Evolutionary conservation across 2,888 invertebrate genomes (phyloP).

Genomic region (Caenorhabditis sp.): DNA sequence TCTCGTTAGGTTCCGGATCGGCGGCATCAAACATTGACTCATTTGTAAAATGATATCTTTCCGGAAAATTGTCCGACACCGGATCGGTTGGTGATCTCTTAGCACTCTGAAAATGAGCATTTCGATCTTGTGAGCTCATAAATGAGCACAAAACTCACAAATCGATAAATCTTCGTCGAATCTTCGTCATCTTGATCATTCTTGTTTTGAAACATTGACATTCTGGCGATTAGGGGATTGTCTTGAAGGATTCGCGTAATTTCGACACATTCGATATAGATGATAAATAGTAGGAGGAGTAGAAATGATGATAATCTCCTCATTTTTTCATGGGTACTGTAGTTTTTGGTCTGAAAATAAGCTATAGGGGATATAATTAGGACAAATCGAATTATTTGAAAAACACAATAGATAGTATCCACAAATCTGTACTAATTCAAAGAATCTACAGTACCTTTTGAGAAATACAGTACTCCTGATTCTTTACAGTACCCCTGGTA

Average conservation of each 20-base stretch:
- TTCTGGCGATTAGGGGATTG: constrained; percentile 23
- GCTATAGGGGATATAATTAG: no score
- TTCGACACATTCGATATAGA: background rate
- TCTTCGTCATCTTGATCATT: background rate
- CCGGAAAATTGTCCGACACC: constrained; percentile 27
- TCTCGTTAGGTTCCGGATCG: constrained; percentile 12
- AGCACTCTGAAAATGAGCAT: constrained; percentile 25
- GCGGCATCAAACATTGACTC: constrained; percentile 17
- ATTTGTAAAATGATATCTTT: constrained; percentile 19
- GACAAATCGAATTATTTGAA: no score
- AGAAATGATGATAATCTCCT: no score
- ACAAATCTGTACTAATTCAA: no score
- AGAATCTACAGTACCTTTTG: no score
- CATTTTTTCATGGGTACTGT: no score
- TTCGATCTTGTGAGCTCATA: constrained; percentile 7
- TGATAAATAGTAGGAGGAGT: no score
- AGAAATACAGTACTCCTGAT: no score
- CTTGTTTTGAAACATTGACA: constrained; percentile 29
- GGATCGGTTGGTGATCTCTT: constrained; percentile 15
- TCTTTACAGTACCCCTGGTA: no score
- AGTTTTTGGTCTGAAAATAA: no score
- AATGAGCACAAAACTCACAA: constrained; percentile 1
- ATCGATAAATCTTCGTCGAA: background rate
- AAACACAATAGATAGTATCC: no score
- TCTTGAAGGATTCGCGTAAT: constrained; percentile 12